These are phyloP conservation scores for Salpingus planirostris DNA, from an alignment of 2,888 invertebrate species.

Conservation along the genomic window DNA sequence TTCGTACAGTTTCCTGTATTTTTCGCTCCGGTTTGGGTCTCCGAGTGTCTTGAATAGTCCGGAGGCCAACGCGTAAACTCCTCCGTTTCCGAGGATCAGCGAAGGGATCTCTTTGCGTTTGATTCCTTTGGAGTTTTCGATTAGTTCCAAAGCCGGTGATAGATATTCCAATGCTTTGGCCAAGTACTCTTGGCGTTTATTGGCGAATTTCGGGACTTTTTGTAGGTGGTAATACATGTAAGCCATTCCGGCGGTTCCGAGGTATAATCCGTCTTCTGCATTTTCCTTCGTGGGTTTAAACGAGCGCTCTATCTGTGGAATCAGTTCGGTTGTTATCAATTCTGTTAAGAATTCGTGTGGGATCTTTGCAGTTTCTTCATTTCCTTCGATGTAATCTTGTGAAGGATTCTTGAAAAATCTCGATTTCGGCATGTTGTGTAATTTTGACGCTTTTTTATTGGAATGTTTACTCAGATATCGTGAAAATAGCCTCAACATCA, in stretches of 20 bases:
- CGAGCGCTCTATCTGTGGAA: slow-evolving; percentile 29
- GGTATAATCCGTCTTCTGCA: slow-evolving; percentile 56
- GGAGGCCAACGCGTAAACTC: slow-evolving; percentile 64
- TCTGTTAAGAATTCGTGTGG: slow-evolving; percentile 10
- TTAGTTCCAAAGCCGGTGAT: slow-evolving; percentile 52
- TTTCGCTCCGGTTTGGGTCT: slow-evolving; percentile 34
- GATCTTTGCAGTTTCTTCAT: no score
- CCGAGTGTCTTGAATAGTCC: slow-evolving; percentile 50
- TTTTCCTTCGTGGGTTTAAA: slow-evolving; percentile 33
- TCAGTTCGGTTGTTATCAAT: slow-evolving; percentile 12
- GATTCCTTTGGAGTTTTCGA: no score
- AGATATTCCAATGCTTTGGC: slow-evolving; percentile 55
- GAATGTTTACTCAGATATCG: not conserved
- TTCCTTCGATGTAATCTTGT: slow-evolving; percentile 19
- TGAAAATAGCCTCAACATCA: no score
- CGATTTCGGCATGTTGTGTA: slow-evolving; percentile 3
- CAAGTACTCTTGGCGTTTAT: slow-evolving; percentile 44
- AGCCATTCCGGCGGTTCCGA: slow-evolving; percentile 61
- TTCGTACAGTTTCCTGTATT: slow-evolving; percentile 39
- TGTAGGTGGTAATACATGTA: slow-evolving; percentile 68
- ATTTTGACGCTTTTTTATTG: not conserved
- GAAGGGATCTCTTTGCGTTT: slow-evolving; percentile 57
- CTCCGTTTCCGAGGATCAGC: slow-evolving; percentile 72
- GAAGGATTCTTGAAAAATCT: slow-evolving; percentile 25
- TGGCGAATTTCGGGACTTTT: slow-evolving; percentile 45